Evolutionary conservation across 2,113 vertebrate genomes (phyloP).

Genomic region (Istiophorus platypterus): DNA sequence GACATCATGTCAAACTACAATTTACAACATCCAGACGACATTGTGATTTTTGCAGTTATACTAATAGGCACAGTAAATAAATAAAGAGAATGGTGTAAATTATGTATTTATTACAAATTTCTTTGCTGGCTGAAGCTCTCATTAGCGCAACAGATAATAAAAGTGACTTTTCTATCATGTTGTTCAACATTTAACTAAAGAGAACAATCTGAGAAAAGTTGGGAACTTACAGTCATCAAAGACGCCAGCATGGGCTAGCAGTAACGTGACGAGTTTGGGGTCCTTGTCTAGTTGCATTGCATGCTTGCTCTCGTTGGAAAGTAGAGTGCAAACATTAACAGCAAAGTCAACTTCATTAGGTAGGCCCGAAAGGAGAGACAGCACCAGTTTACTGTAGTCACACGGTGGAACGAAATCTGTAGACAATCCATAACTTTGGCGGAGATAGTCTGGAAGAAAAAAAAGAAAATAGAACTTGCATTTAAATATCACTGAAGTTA

Average conservation of each 20-base stretch:
- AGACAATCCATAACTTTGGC: conserved; percentile 98
- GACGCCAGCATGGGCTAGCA: conserved; percentile 97
- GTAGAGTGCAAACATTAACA: conserved; percentile 98
- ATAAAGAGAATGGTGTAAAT: too few species aligned
- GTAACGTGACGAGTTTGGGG: conserved; percentile 97
- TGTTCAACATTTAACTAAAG: background rate
- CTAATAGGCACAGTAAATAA: too few species aligned
- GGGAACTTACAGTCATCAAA: conserved; percentile 96
- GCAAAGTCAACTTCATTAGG: conserved; percentile 99
- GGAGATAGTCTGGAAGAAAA: conserved; percentile 92
- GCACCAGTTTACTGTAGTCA: conserved; percentile 99
- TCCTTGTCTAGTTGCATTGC: conserved; percentile 99
- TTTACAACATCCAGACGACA: too few species aligned
- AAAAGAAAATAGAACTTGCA: background rate
- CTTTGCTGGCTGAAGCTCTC: background rate
- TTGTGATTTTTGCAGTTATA: too few species aligned
- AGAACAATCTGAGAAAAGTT: background rate
- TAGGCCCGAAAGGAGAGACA: conserved; percentile 97
- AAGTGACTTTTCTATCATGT: background rate
- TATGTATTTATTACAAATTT: background rate
- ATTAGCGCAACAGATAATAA: too few species aligned
- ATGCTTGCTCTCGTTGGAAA: conserved; percentile 99
- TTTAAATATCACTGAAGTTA: background rate
- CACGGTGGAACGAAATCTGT: conserved; percentile 95
- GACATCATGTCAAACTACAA: too few species aligned